These are phyloP conservation scores for Marronus borbonicus DNA, from an alignment of 2,888 invertebrate species.

Conservation along the genomic window DNA sequence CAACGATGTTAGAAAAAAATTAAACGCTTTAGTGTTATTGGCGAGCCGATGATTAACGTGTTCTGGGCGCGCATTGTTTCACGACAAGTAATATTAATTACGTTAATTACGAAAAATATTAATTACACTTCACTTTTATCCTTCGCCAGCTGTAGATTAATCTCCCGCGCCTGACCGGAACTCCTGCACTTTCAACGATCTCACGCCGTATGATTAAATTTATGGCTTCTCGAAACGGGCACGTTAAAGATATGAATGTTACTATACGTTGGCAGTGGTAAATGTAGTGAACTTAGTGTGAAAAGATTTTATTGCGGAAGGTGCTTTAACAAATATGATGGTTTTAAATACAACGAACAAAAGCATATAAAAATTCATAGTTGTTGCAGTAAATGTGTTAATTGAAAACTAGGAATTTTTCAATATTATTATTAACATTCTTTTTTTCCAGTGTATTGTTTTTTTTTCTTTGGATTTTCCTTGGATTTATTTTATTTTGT, in stretches of 20 bases:
- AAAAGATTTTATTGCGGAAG: too few species aligned
- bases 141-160: slow-evolving; percentile 10
- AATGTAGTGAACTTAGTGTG: too few species aligned
- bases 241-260: background rate
- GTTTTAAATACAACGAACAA: too few species aligned
- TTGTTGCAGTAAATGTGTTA: too few species aligned
- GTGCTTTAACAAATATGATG: too few species aligned
- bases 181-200: slow-evolving; percentile 13
- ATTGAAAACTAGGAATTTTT: too few species aligned
- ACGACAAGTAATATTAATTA: slow-evolving; percentile 33
- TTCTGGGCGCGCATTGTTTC: slow-evolving; percentile 16
- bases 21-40: background rate
- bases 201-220: background rate
- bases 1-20: background rate
- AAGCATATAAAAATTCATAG: too few species aligned
- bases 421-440: too few species aligned
- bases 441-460: too few species aligned
- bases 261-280: too few species aligned
- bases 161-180: slow-evolving; percentile 4
- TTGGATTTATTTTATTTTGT: too few species aligned
- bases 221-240: background rate
- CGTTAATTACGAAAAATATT: slow-evolving; percentile 45
- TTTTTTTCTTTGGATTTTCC: too few species aligned
- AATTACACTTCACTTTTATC: slow-evolving; percentile 46
- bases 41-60: slow-evolving; percentile 13